Evolutionary conservation across 1,140 invertebrate species (phyloP).

Genomic region (Notospermus geniculatus): DNA sequence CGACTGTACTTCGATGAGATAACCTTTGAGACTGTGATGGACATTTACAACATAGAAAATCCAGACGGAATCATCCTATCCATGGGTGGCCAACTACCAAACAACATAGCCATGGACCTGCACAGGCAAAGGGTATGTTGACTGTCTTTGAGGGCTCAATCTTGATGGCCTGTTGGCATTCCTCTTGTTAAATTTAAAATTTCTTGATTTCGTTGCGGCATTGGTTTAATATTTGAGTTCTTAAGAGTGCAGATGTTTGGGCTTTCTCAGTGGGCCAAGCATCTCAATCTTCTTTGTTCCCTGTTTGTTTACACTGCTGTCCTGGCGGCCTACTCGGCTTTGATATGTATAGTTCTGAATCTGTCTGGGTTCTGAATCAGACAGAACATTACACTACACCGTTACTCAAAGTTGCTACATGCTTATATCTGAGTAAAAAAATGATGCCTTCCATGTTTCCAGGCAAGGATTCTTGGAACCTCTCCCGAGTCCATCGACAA

Average conservation of each 20-base stretch:
- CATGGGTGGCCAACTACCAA: conserved; percentile 98
- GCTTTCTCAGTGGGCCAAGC: too few relatives aligned
- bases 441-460: too few relatives aligned
- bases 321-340: not conserved
- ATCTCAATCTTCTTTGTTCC: too few relatives aligned
- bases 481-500: conserved; percentile 94
- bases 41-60: conserved; percentile 92
- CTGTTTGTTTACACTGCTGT: too few relatives aligned
- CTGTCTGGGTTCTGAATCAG: too few relatives aligned
- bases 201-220: too few relatives aligned
- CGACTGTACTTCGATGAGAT: conserved; percentile 99
- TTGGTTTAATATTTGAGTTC: too few relatives aligned
- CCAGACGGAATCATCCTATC: conserved; percentile 93
- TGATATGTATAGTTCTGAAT: not conserved
- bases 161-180: not conserved
- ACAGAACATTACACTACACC: too few relatives aligned
- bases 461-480: conserved; percentile 78
- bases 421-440: too few relatives aligned
- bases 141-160: too few relatives aligned
- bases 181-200: not conserved
- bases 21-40: conserved; percentile 98
- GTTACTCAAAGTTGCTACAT: too few relatives aligned
- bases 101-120: conserved; percentile 98
- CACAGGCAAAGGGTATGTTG: conserved; percentile 63
- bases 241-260: too few relatives aligned